These are phyloP conservation scores for Marronus borbonicus DNA, from an alignment of 2,888 invertebrate species.

Conservation along the genomic window DNA sequence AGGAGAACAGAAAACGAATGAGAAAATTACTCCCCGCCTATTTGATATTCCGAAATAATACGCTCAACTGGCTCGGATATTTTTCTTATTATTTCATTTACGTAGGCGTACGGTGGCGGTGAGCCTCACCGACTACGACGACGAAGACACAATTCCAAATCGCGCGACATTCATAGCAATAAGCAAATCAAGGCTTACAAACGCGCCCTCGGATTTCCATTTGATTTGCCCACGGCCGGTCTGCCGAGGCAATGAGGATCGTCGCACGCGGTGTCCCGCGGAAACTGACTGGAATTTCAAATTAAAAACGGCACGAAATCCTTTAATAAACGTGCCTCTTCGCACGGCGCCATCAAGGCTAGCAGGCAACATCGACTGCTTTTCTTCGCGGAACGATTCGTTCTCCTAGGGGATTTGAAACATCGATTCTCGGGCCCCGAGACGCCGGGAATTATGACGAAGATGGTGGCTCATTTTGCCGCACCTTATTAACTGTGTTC, in stretches of 20 bases:
- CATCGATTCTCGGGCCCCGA: not conserved
- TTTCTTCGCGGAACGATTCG: not conserved
- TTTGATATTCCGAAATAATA: constrained; percentile 6
- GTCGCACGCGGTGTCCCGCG: constrained; percentile 13
- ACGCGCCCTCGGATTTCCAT: constrained; percentile 9
- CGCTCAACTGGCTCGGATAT: not conserved
- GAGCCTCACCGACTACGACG: not conserved
- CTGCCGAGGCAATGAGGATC: not conserved
- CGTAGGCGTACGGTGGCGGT: not conserved
- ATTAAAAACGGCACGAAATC: constrained; percentile 43
- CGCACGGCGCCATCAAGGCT: not conserved
- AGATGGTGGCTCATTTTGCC: constrained; percentile 9
- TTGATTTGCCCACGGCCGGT: constrained; percentile 18
- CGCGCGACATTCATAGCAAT: constrained; percentile 29
- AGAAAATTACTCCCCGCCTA: not conserved
- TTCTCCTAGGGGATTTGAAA: constrained; percentile 1
- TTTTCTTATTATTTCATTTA: constrained; percentile 18
- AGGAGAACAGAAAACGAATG: not conserved
- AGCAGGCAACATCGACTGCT: constrained; percentile 1
- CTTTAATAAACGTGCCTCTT: constrained; percentile 35
- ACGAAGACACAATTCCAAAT: constrained; percentile 27
- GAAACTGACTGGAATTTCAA: constrained; percentile 41
- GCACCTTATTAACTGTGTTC: constrained; percentile 32
- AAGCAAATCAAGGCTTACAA: constrained; percentile 30
- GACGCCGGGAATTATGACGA: not conserved